phyloP scores from a whole-genome alignment of 2,888 invertebrate species.

The Drosophila setosimentum region DNA sequence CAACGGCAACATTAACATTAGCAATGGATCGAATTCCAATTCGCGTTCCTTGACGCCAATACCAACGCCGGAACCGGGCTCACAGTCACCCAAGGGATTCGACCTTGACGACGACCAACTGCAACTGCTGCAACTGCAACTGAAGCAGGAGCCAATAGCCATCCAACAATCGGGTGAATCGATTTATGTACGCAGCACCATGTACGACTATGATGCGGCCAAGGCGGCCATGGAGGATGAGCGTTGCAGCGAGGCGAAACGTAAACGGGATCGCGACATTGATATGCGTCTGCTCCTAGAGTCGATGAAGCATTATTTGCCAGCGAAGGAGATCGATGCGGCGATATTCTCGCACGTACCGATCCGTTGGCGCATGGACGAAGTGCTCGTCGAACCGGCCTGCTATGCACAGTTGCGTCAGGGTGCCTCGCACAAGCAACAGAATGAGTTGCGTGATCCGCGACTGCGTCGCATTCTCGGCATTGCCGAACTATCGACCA shows the following conservation, averaged over 20 bases:
- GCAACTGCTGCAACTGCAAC: neutral
- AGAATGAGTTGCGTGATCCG: conserved; percentile 91
- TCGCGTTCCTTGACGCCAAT: conserved; percentile 79
- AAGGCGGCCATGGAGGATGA: conserved; percentile 46
- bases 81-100: conserved; percentile 71
- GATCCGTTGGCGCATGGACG: conserved; percentile 88
- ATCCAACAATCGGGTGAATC: conserved; percentile 24
- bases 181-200: conserved; percentile 76
- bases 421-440: conserved; percentile 89
- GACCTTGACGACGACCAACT: conserved; percentile 26
- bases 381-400: conserved; percentile 89
- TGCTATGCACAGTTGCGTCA: conserved; percentile 91
- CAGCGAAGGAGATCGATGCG: conserved; percentile 94
- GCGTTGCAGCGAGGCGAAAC: conserved; percentile 21
- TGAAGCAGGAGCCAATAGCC: neutral
- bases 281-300: conserved; percentile 93
- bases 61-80: conserved; percentile 69
- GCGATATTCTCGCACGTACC: conserved; percentile 92
- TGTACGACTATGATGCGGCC: conserved; percentile 79
- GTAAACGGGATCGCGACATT: conserved; percentile 86
- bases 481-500: conserved; percentile 86
- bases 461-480: conserved; percentile 89
- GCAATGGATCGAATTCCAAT: conserved; percentile 51
- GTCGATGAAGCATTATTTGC: conserved; percentile 91
- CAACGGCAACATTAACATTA: neutral